Percentiles rank a stretch among this genome's conserved stretches.
Evolutionary conservation across 1,140 invertebrate species (phyloP).

Genomic region (Drosophila melanogaster): DNA sequence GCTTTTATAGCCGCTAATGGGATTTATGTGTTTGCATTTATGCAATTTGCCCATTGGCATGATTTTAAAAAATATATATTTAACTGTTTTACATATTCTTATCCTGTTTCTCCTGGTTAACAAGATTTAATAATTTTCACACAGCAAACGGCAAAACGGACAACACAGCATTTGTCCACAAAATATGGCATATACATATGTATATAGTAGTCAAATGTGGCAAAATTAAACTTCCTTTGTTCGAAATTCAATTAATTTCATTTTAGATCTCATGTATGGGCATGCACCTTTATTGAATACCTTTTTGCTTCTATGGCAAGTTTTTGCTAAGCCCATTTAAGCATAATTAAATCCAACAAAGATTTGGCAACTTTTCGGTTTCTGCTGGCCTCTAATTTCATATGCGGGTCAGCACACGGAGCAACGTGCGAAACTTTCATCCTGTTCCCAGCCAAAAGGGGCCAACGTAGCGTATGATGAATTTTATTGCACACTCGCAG

Average conservation of each 20-base stretch:
- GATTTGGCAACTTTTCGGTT: slow-evolving; percentile 57
- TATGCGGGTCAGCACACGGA: slow-evolving; percentile 53
- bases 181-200: not conserved
- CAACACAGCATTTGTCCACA: not conserved
- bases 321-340: slow-evolving; percentile 61
- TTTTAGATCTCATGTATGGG: slow-evolving; percentile 26
- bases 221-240: not conserved
- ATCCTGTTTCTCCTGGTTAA: no score
- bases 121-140: not conserved
- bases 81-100: not conserved
- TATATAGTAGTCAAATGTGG: slow-evolving; percentile 1
- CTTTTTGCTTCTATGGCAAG: slow-evolving; percentile 11
- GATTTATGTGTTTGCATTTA: not conserved
- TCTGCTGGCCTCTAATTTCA: slow-evolving; percentile 50
- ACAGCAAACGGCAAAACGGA: not conserved
- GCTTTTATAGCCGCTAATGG: not conserved
- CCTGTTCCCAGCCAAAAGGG: slow-evolving; percentile 16
- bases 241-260: slow-evolving; percentile 22
- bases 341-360: slow-evolving; percentile 65
- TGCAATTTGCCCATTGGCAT: not conserved
- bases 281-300: slow-evolving; percentile 23
- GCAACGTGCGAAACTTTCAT: slow-evolving; percentile 56
- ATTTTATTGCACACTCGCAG: slow-evolving; percentile 44
- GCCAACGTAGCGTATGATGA: slow-evolving; percentile 63
- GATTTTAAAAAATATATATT: not conserved